Percentiles rank a stretch among this genome's conserved stretches.
Conservation (phyloP, 2,888 invertebrate genomes). For the Cosmia trapezina region DNA sequence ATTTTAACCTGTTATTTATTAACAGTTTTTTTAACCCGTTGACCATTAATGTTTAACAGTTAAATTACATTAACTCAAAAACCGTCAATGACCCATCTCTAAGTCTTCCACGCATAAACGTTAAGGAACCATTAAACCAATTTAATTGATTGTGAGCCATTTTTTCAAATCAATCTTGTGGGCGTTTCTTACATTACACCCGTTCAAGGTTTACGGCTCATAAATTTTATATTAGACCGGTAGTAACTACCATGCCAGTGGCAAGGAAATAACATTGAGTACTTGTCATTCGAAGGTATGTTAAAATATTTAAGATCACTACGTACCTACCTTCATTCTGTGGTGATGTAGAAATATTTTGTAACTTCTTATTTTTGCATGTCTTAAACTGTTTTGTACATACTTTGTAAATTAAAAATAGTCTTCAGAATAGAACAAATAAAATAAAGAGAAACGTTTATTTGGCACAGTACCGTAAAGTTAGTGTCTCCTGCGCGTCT, state of each 20-base stretch:
- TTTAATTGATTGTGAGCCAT: slow-evolving; percentile 80
- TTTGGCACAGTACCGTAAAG: neutral
- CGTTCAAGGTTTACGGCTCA: slow-evolving; percentile 52
- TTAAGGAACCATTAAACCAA: slow-evolving; percentile 76
- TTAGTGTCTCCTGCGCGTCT: too few relatives aligned
- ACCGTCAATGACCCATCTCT: too few relatives aligned
- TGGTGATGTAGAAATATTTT: neutral
- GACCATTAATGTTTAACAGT: too few relatives aligned
- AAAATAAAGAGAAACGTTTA: too few relatives aligned
- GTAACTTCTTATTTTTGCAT: too few relatives aligned
- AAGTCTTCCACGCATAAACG: slow-evolving; percentile 57
- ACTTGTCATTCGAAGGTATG: slow-evolving; percentile 35
- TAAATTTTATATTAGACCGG: slow-evolving; percentile 63
- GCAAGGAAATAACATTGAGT: slow-evolving; percentile 46
- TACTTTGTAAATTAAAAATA: too few relatives aligned
- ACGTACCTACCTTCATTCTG: neutral
- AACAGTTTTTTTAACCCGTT: too few relatives aligned
- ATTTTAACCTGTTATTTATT: too few relatives aligned
- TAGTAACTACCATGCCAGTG: slow-evolving; percentile 41
- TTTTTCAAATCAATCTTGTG: slow-evolving; percentile 66
- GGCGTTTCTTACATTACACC: slow-evolving; percentile 56
- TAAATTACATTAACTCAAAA: too few relatives aligned
- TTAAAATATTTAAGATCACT: slow-evolving; percentile 16
- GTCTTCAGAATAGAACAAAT: neutral
- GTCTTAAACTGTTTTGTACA: too few relatives aligned